A percentile compares a stretch with the other conserved stretches of the same genome.
Evolutionary conservation across 1,140 invertebrate genomes (phyloP).

Genomic region (Linepithema humile): DNA sequence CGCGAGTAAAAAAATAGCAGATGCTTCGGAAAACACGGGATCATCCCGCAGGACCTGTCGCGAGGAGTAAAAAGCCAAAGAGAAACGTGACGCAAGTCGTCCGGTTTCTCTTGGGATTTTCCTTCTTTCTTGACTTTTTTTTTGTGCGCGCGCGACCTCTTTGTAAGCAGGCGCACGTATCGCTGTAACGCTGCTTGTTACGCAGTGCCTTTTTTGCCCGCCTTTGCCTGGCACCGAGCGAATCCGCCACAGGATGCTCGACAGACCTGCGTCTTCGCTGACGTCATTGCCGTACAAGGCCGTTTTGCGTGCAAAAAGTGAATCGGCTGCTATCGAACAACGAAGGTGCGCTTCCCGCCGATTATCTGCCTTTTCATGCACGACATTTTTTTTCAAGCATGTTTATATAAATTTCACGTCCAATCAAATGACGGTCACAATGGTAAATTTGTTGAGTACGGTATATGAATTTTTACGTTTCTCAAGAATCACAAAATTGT

Average conservation of each 20-base stretch:
- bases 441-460: no score
- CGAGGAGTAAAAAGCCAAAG: constrained; percentile 4
- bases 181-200: constrained; percentile 74
- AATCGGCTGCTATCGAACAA: constrained; percentile 36
- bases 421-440: not conserved
- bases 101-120: constrained; percentile 65
- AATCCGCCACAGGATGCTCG: constrained; percentile 55
- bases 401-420: not conserved
- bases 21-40: not conserved
- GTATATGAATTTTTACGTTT: no score
- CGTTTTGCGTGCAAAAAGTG: constrained; percentile 57
- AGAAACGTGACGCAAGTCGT: constrained; percentile 19
- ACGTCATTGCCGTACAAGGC: constrained; percentile 55
- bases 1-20: not conserved
- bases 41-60: not conserved
- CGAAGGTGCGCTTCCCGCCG: not conserved
- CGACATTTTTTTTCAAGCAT: not conserved
- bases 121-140: constrained; percentile 54
- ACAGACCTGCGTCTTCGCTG: constrained; percentile 52
- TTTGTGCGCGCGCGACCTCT: constrained; percentile 69
- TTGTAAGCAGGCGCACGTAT: constrained; percentile 72
- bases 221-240: constrained; percentile 52
- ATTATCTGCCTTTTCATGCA: not conserved
- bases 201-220: constrained; percentile 69
- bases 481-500: no score